Evolutionary conservation across 2,797 vertebrate genomes (phyloP).

Genomic region (Podarcis lilfordi): DNA sequence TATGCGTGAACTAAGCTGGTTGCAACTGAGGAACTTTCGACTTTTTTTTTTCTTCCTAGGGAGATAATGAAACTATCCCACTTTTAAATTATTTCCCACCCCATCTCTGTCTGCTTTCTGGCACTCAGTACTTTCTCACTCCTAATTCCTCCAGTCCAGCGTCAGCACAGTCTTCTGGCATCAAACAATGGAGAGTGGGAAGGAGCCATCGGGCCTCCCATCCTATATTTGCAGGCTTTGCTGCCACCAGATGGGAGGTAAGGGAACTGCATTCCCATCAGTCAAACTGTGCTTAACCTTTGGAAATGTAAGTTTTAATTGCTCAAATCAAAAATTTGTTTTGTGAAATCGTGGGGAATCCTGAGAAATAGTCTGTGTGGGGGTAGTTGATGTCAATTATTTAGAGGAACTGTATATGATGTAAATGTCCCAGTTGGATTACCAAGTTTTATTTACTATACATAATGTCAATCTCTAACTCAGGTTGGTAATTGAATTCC

Average conservation of each 20-base stretch:
- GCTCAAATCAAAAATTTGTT: background rate
- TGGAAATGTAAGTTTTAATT: background rate
- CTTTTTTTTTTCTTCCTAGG: background rate
- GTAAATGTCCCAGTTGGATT: background rate
- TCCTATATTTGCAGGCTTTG: slow-evolving; percentile 24
- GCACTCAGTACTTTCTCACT: background rate
- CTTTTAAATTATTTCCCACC: background rate
- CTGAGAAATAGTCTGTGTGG: background rate
- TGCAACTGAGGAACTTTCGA: background rate
- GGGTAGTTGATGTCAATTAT: background rate
- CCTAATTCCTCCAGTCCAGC: background rate
- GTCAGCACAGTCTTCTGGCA: background rate
- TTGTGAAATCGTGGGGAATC: background rate
- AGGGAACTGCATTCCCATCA: background rate
- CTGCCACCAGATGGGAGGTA: slow-evolving; percentile 30
- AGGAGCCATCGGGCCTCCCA: background rate
- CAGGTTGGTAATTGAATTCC: background rate
- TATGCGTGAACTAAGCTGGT: background rate
- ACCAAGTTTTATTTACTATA: background rate
- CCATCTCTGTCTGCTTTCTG: background rate
- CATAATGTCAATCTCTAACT: background rate
- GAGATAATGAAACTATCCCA: background rate
- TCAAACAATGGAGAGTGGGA: background rate
- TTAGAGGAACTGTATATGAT: background rate
- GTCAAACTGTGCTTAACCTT: background rate